Evolutionary conservation across 2,797 vertebrate genomes (phyloP).

Genomic region (Danio aesculapii): DNA sequence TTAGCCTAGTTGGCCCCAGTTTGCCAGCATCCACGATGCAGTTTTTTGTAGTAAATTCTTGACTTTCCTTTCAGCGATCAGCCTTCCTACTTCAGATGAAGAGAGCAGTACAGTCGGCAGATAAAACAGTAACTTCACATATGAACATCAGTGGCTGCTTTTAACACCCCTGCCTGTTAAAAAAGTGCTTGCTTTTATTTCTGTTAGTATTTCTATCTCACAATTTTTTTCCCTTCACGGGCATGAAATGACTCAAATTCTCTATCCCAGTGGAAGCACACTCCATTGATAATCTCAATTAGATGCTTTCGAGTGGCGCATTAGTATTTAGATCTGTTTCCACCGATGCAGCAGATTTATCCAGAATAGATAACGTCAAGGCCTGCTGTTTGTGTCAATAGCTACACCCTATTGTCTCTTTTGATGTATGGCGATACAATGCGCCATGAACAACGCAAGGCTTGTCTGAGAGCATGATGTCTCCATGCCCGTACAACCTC

Average conservation of each 20-base stretch:
- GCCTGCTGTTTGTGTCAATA: conserved; percentile 20
- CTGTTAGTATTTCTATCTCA: not conserved
- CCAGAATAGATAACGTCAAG: not conserved
- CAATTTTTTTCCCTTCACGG: not conserved
- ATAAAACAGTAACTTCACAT: conserved; percentile 27
- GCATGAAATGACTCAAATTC: conserved; percentile 30
- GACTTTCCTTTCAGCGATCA: not conserved
- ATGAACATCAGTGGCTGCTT: not conserved
- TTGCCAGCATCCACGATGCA: conserved; percentile 2
- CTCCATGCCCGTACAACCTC: conserved; percentile 15
- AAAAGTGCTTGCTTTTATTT: not conserved
- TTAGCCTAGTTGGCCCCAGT: conserved; percentile 24
- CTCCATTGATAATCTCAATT: conserved; percentile 69
- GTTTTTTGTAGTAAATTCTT: conserved; percentile 18
- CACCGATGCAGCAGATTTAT: not conserved
- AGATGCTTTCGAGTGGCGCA: conserved; percentile 3
- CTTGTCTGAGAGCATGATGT: conserved; percentile 26
- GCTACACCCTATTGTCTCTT: not conserved
- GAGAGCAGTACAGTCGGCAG: not conserved
- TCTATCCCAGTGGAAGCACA: not conserved
- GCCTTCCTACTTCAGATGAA: conserved; percentile 18
- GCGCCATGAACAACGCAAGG: not conserved
- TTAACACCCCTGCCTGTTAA: not conserved
- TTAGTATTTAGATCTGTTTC: conserved; percentile 28
- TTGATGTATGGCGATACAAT: conserved; percentile 12